Evolutionary conservation across 92 coral and sea anemone genomes (phyloP).

Genomic region (Palythoa grandiflora): DNA sequence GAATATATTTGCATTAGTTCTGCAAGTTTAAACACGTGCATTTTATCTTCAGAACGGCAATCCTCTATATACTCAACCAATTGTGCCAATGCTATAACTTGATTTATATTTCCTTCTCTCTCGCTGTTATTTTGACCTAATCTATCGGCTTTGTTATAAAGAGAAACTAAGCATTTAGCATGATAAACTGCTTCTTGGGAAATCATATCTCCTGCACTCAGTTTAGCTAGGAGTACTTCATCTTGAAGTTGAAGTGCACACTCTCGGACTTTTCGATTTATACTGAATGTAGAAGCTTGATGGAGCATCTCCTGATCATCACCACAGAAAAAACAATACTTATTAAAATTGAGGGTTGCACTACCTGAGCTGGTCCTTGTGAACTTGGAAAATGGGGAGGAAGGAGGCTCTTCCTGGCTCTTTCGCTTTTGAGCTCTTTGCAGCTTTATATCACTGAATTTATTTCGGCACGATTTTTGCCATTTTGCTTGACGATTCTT

Average conservation of each 20-base stretch:
- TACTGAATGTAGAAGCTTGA: slow-evolving; percentile 60
- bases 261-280: slow-evolving; percentile 61
- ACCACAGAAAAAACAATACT: slow-evolving; percentile 62
- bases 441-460: slow-evolving; percentile 65
- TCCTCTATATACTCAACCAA: slow-evolving; percentile 63
- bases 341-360: slow-evolving; percentile 32
- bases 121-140: too few relatives aligned
- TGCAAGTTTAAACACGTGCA: too few relatives aligned
- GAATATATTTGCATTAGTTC: too few relatives aligned
- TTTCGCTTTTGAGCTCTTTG: slow-evolving; percentile 63
- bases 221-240: slow-evolving; percentile 43
- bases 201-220: slow-evolving; percentile 68
- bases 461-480: slow-evolving; percentile 63
- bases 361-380: slow-evolving; percentile 51
- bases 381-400: slow-evolving; percentile 31
- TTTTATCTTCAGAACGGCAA: too few relatives aligned
- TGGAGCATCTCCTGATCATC: slow-evolving; percentile 55
- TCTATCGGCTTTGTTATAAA: slow-evolving; percentile 53
- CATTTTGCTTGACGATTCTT: not conserved
- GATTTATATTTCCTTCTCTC: slow-evolving; percentile 36
- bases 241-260: slow-evolving; percentile 40
- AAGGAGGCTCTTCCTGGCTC: slow-evolving; percentile 35
- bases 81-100: slow-evolving; percentile 57
- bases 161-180: slow-evolving; percentile 55
- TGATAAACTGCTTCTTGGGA: slow-evolving; percentile 71